Evolutionary conservation across 1,140 invertebrate species (phyloP).

Genomic region (Notospermus geniculatus): DNA sequence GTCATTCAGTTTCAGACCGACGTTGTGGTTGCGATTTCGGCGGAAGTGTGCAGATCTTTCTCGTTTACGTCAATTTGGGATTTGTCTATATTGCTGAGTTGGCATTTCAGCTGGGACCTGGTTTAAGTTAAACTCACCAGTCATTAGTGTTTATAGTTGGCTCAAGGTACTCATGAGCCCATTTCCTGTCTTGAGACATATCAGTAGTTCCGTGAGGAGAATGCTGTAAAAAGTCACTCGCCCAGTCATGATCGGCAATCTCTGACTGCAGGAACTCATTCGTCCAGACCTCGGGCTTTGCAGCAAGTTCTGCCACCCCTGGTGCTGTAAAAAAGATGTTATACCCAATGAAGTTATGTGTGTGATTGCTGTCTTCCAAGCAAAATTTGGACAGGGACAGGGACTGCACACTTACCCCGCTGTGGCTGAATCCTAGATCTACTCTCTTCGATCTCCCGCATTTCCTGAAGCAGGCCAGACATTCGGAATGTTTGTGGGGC

Average conservation of each 20-base stretch:
- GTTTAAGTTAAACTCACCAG: constrained; percentile 27
- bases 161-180: constrained; percentile 10
- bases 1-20: too few relatives aligned
- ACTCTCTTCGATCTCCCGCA: constrained; percentile 66
- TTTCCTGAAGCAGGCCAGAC: constrained; percentile 71
- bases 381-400: too few relatives aligned
- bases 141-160: constrained; percentile 14
- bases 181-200: neutral
- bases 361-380: constrained; percentile 42
- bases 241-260: too few relatives aligned
- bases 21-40: too few relatives aligned
- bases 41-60: too few relatives aligned
- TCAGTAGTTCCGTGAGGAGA: neutral
- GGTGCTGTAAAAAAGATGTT: constrained; percentile 57
- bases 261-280: constrained; percentile 41
- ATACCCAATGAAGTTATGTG: too few relatives aligned
- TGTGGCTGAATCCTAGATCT: constrained; percentile 44
- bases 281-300: constrained; percentile 38
- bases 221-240: too few relatives aligned
- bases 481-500: constrained; percentile 78
- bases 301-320: constrained; percentile 57
- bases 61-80: too few relatives aligned
- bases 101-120: too few relatives aligned
- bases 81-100: too few relatives aligned
- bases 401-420: constrained; percentile 42